Conservation (phyloP, 2,797 vertebrate species). For the Kryptopterus vitreolus region DNA sequence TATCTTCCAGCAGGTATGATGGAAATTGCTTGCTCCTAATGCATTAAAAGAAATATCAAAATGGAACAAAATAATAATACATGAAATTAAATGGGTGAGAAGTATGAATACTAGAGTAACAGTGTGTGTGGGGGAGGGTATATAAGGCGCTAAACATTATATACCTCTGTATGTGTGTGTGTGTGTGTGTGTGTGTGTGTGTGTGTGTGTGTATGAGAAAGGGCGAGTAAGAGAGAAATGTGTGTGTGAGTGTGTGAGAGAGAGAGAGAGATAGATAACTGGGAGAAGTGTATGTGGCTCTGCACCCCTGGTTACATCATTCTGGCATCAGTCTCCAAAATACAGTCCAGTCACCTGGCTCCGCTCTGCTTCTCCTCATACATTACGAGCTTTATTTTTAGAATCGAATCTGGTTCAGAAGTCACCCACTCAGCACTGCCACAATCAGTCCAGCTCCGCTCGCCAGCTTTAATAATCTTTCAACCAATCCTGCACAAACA, state of each 20-base stretch:
- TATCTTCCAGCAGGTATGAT: background rate
- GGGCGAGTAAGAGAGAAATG: background rate
- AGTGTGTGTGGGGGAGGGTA: background rate
- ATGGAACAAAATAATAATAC: too few relatives aligned
- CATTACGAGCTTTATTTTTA: conserved; percentile 61
- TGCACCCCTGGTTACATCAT: conserved; percentile 48
- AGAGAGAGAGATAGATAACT: conserved; percentile 13
- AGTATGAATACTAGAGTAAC: background rate
- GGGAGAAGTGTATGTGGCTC: conserved; percentile 24
- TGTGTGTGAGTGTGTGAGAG: background rate
- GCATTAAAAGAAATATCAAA: background rate
- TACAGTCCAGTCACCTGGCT: conserved; percentile 51
- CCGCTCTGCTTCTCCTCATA: conserved; percentile 44
- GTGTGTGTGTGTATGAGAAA: background rate
- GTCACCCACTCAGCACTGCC: conserved; percentile 25
- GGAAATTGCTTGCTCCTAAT: background rate
- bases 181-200: background rate
- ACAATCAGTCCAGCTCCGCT: conserved; percentile 45
- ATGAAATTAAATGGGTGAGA: background rate
- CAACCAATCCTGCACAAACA: background rate
- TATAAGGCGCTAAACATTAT: background rate
- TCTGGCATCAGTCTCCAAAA: conserved; percentile 51
- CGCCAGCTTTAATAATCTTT: conserved; percentile 1
- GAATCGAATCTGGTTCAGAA: conserved; percentile 46
- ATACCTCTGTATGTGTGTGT: conserved; percentile 21